Evolutionary conservation across 2,113 vertebrate species (phyloP), one percentile per base, ranked within the genome.

Genomic region (Chloropsis hardwickii): DNA sequence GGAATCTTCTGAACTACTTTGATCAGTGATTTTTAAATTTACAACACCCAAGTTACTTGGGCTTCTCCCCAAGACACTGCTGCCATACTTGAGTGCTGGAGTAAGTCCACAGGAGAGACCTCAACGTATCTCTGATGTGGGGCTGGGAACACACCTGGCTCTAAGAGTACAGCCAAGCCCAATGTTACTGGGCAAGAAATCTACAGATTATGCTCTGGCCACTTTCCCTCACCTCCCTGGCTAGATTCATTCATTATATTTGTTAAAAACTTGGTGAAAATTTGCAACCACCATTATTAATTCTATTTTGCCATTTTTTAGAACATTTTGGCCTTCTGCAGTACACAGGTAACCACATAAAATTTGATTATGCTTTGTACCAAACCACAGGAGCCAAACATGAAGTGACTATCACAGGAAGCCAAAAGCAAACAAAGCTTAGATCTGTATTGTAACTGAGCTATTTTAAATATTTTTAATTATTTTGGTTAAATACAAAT

Each of bases 1-100:
- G 66, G 18, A 81, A 70, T 87, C 74, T 82, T 82, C 92, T 85
- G 28, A 95, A 60, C 92, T 51, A 92, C 31, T 69, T 39, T 33
- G 62, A 64, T 51, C 53, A 44, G 35, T 74, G 65, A 88, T n/a
- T n/a, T 76, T 88, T 69, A 60, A 81, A 96, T 90, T 48, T 31
- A 0, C 54, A 90, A 86, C 44, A 96, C 57, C 39, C 86, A 97
- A 66, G 71, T 94, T n/a, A 62, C 76, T 58, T 14, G 20, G 37
- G 44, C 24, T 91, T 92, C 56, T 89, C 47, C 60, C 69, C 42
- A 66, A 14, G 56, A 67, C 39, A 28, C 47, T 64, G 50, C 1
- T 95, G 58, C 39, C 45, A 33, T 21, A 47, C 35, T 35, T 7
- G 8, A 77, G 31, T 14, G 18, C 47, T 51, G 20, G n/a, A 87